Percentiles rank a stretch among this genome's conserved stretches.
Conservation (phyloP, 1,140 invertebrate genomes). For the Thaumetopoea pityocampa region DNA sequence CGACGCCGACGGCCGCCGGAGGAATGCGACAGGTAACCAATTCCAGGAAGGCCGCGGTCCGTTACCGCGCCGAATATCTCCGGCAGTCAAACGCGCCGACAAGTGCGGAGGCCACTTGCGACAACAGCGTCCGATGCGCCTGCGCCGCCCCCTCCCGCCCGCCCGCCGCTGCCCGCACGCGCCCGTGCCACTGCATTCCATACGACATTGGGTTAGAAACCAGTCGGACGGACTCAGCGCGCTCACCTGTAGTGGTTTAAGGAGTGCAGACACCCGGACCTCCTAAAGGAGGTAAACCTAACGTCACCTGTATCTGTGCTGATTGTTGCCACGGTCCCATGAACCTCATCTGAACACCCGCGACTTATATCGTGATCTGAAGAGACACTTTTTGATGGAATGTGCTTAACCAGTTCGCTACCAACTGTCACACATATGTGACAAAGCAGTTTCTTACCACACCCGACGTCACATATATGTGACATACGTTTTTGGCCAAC, state of each 20-base stretch:
- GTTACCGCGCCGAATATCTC: slow-evolving; percentile 73
- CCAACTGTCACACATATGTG: too few relatives aligned
- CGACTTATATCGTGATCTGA: too few relatives aligned
- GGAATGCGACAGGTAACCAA: slow-evolving; percentile 73
- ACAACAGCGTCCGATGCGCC: slow-evolving; percentile 58
- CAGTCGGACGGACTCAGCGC: slow-evolving; percentile 58
- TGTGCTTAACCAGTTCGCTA: too few relatives aligned
- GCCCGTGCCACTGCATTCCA: slow-evolving; percentile 67
- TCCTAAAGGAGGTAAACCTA: slow-evolving; percentile 54
- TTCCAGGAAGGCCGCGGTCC: slow-evolving; percentile 71
- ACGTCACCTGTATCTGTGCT: slow-evolving; percentile 24
- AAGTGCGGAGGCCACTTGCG: slow-evolving; percentile 70
- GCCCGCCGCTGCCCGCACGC: slow-evolving; percentile 16
- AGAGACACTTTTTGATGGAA: too few relatives aligned
- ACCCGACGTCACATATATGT: too few relatives aligned
- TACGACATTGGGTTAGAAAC: slow-evolving; percentile 70
- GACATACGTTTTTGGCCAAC: too few relatives aligned
- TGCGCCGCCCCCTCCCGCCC: slow-evolving; percentile 26
- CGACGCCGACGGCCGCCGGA: slow-evolving; percentile 47
- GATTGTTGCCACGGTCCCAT: slow-evolving; percentile 1
- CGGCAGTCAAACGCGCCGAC: slow-evolving; percentile 71
- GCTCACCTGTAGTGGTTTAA: slow-evolving; percentile 50
- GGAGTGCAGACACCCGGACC: slow-evolving; percentile 40
- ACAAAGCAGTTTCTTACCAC: too few relatives aligned
- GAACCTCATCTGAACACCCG: slow-evolving; percentile 4